phyloP scores from a whole-genome alignment of 2,797 vertebrate genomes.

The Spondyliosoma cantharus region DNA sequence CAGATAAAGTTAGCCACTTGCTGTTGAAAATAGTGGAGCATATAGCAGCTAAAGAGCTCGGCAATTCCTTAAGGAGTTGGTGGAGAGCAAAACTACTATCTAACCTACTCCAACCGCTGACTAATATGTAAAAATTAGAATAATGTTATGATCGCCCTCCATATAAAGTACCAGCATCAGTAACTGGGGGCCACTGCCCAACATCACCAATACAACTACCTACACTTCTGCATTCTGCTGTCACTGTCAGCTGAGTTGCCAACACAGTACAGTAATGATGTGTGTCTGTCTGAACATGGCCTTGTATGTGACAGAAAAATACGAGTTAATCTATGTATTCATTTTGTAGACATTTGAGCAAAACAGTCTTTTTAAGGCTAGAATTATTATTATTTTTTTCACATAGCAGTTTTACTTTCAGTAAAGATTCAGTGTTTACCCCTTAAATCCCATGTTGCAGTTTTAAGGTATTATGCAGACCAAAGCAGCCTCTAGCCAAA shows the following conservation, averaged over 20 bases:
- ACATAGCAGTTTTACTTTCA: not conserved
- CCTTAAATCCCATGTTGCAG: slow-evolving; percentile 11
- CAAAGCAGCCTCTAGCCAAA: slow-evolving; percentile 4
- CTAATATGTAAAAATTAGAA: no score
- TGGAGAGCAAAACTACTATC: not conserved
- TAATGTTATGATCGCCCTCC: no score
- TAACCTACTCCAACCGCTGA: no score
- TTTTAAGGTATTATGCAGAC: slow-evolving; percentile 23
- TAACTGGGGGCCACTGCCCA: no score
- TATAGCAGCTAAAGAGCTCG: not conserved
- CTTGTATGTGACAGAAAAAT: not conserved
- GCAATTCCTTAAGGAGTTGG: not conserved
- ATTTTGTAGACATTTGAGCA: not conserved
- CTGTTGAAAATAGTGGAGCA: no score
- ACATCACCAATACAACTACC: no score
- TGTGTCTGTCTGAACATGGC: slow-evolving; percentile 8
- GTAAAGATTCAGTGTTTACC: slow-evolving; percentile 12
- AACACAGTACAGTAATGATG: no score
- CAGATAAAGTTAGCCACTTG: no score
- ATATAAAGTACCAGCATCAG: no score
- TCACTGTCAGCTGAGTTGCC: no score
- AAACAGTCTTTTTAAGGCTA: not conserved
- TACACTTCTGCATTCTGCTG: no score
- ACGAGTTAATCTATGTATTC: not conserved
- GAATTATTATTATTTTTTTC: not conserved